Base-by-base conservation (phyloP, 2,797 vertebrate species). In the Myiotriccus ornatus region DNA sequence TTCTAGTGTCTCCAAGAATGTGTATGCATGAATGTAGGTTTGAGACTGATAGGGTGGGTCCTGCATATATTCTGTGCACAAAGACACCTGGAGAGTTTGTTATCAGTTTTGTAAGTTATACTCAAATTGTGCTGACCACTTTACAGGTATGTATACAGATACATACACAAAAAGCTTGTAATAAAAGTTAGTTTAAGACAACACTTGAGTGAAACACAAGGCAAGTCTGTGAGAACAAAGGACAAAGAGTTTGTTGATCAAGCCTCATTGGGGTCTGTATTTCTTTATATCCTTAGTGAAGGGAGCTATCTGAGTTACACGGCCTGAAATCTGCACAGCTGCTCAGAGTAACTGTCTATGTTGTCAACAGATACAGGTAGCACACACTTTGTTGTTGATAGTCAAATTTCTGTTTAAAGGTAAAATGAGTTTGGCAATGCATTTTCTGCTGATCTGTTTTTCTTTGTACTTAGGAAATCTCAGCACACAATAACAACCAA, bases 31-130 rank as follows among this genome's bases (percentile, higher is more conserved):
- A 6, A 14, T 1, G 0, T 10, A 44, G 5, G 3, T 60, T 65
- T 46, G 10, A 71, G 23, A 55, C 2, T 17, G 27, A 23, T 3
- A 13, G 4, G 1, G 2, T 49, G 7, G 6, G 3, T 3, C 17
- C 8, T 41, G 8, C 7, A 2, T 27, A 9, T 15, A 7, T 39
- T 47, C 23, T 73, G 10, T 53, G 12, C 41, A 49, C 15, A 41
- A 35, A 35, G n/a, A 71, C 81, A 56, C 5, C 3, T 49, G 30
- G 4, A 22, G 14, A 77, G 12, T 60, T 84, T 70, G 10, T 7
- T 24, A 2, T 30, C 41, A 14, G 20, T 60, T 62, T 44, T 49
- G 5, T 19, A 14, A 39, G 0, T 12, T 44, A 6, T 24, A 25
- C 9, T 35, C 7, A 11, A 56, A 88, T 30, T 49, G 2, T 46